These are phyloP conservation scores for Malacoraja senta DNA, from an alignment of 2,797 vertebrate species.

Conservation along the genomic window DNA sequence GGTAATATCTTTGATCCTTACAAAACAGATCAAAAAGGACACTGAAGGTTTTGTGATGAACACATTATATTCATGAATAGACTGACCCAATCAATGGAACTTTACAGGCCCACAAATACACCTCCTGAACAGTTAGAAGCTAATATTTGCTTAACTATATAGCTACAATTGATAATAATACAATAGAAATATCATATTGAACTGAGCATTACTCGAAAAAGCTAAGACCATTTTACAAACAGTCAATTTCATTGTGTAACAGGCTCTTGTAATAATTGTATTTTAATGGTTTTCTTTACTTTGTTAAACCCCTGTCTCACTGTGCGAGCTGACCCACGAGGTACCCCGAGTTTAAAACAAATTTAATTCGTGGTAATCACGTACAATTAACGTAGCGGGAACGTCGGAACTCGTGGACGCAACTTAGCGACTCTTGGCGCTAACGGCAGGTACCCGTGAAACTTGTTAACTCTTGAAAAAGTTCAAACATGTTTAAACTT, in stretches of 20 bases:
- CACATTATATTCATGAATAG: not conserved
- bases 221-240: not conserved
- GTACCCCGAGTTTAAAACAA: too few species aligned
- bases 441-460: too few species aligned
- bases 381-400: too few species aligned
- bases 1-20: not conserved
- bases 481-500: too few species aligned
- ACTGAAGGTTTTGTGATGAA: not conserved
- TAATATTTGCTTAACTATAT: not conserved
- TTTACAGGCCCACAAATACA: not conserved
- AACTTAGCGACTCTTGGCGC: too few species aligned
- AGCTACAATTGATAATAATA: not conserved
- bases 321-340: too few species aligned
- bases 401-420: too few species aligned
- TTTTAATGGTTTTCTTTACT: not conserved
- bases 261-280: not conserved
- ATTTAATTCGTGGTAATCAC: too few species aligned
- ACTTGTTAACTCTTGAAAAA: too few species aligned
- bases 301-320: too few species aligned
- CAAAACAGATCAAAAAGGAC: not conserved
- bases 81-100: not conserved
- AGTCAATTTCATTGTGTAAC: not conserved
- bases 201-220: not conserved
- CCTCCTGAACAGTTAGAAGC: not conserved
- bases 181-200: not conserved